Evolutionary conservation across 2,888 invertebrate species (phyloP), one percentile per base, ranked within the genome.

Genomic region (Pimpla rufipes): DNA sequence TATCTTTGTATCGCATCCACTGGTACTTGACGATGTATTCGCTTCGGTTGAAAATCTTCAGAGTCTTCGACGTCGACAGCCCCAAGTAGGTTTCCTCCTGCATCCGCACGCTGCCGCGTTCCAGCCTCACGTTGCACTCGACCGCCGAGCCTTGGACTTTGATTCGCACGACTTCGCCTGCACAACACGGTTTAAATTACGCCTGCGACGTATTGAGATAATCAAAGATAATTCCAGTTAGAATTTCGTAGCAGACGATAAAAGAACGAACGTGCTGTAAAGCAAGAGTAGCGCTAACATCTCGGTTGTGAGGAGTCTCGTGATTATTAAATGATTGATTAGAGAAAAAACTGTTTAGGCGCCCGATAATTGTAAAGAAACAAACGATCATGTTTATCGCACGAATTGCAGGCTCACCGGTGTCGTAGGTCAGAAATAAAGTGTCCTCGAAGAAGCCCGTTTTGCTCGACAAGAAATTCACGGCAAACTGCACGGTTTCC

Each of bases 11-110:
- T 83, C 93, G 93, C 94, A 95, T 95, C 94, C 96, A 96, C 87
- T 94, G 93, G 86, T 94, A 96, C 0, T 94, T 94, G 1, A 95
- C 92, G 5, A 93, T 52, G 85, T 94, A 94, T 37, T 94, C 90
- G 13, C 95, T 95, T 82, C 94, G 94, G 88, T 96, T 96, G 16
- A 90, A 90, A 64, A 96, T 93, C 85, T 94, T 94, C 23, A 95
- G 90, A 0, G 91, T 92, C 84, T 94, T 93, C 76, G 94, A 94
- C 13, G 94, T 94, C 66, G 94, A 94, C 91, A 96, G 93, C 4
- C 95, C 95, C 75, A 95, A 94, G 87, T 94, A 96, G 0, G 96
- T 95, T 71, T 95, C 94, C 62, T 95, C 94, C 3, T 94, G 92
- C 87, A 96, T 95, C 83, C 94, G 88, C 0, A 96, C 90, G 0